A percentile compares a stretch with the other conserved stretches of the same genome.
phyloP scores from a whole-genome alignment of 2,797 vertebrate species.

The Crocodylus rhombifer region DNA sequence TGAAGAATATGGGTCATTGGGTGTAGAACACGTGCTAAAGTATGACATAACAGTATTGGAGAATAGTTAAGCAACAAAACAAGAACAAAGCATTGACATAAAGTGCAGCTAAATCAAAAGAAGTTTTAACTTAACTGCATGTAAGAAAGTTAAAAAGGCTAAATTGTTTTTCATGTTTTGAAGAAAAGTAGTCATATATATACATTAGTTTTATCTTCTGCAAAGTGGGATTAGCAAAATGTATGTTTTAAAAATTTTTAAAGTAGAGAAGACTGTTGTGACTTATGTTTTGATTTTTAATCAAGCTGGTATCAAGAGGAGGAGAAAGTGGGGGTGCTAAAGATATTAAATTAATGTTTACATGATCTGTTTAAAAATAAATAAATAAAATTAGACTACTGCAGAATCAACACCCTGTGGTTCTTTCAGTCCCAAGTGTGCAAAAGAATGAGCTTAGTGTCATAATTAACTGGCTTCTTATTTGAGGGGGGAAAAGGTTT shows the following conservation, averaged over 20 bases:
- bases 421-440: not conserved
- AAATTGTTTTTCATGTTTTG: too few species aligned
- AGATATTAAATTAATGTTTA: not conserved
- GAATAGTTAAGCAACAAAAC: too few species aligned
- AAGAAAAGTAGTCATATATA: not conserved
- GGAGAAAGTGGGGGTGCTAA: not conserved
- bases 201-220: not conserved
- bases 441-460: not conserved
- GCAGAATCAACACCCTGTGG: not conserved
- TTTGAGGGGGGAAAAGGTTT: not conserved
- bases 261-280: not conserved
- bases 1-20: not conserved
- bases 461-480: too few species aligned
- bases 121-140: not conserved
- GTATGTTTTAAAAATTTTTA: not conserved
- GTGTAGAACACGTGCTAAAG: not conserved
- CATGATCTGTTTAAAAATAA: not conserved
- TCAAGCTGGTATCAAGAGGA: not conserved
- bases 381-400: too few species aligned
- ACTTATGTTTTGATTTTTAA: too few species aligned
- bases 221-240: not conserved
- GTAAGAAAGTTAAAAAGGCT: too few species aligned
- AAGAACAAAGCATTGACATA: not conserved
- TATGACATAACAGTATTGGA: too few species aligned
- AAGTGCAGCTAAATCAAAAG: not conserved